A percentile compares a stretch with the other conserved stretches of the same genome.
Conservation (phyloP, 2,888 invertebrate species). For the Galerucella calmariensis region DNA sequence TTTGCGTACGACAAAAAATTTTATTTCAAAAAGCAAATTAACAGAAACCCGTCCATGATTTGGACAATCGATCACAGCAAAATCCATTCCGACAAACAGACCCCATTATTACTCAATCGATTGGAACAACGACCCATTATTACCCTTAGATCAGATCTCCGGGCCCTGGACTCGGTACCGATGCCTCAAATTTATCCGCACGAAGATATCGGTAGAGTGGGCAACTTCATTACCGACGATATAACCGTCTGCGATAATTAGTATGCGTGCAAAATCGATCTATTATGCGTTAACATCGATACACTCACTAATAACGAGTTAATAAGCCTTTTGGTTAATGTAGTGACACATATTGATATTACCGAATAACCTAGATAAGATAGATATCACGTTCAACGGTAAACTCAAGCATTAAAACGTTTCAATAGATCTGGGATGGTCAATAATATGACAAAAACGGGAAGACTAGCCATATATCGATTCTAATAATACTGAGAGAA, state of each 20-base stretch:
- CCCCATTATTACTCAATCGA: slow-evolving; percentile 25
- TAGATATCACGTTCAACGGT: not conserved
- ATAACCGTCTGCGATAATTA: slow-evolving; percentile 53
- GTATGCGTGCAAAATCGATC: slow-evolving; percentile 31
- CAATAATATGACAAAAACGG: too few relatives aligned
- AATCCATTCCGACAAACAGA: slow-evolving; percentile 10
- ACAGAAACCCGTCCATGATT: not conserved
- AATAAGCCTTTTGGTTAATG: slow-evolving; percentile 26
- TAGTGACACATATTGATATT: slow-evolving; percentile 6
- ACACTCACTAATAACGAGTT: slow-evolving; percentile 13
- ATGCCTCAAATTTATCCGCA: slow-evolving; percentile 40
- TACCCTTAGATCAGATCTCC: slow-evolving; percentile 12
- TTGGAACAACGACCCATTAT: slow-evolving; percentile 8
- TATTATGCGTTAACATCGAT: slow-evolving; percentile 19
- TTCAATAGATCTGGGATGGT: too few relatives aligned
- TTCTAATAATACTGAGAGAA: too few relatives aligned
- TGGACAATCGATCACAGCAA: slow-evolving; percentile 9
- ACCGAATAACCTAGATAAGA: slow-evolving; percentile 5
- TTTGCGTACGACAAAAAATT: too few relatives aligned
- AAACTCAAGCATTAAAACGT: not conserved
- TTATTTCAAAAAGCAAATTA: too few relatives aligned
- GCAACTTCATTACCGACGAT: slow-evolving; percentile 49
- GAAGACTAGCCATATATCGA: too few relatives aligned
- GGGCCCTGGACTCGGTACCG: slow-evolving; percentile 4
- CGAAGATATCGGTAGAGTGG: slow-evolving; percentile 51